Evolutionary conservation across 2,888 invertebrate species (phyloP), one percentile per base, ranked within the genome.

Genomic region (Gerris lacustris): DNA sequence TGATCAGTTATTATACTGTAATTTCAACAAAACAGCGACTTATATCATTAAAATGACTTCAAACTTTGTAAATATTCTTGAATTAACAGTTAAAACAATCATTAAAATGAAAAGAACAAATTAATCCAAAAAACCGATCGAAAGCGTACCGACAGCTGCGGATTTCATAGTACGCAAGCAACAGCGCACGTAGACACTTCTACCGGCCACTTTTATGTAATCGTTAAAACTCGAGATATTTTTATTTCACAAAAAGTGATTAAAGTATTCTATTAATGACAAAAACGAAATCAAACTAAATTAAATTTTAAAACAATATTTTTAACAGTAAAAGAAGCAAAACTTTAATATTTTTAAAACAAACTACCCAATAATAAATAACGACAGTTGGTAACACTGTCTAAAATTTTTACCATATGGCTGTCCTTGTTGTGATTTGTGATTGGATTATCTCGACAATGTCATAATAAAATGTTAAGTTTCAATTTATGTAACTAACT

Each of bases 401-500:
- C 9, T 11, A 55, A 11, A 11, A 55, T 2, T 63, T 45, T 45
- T 31, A 66, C 15, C 45, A 63, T 63, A 6, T 17, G 64, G 45
- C 44, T 66, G 45, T 45, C 62, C 31, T 63, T 18, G 63, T 63
- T 69, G 63, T 69, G 11, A 63, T 31, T 69, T 63, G 62, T 62
- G 43, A 44, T 43, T 63, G 62, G 63, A 68, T 6, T 67, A 63
- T 69, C 64, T 69, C 43, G 7, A 63, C 55, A 67, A 67, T 45
- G 6, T 70, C 44, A 47, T 55, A 47, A 43, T 66, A 67, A 43
- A 45, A 15, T 47, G n/a, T 69, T 17, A n/a, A n/a, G 7, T 15
- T 45, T 66, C 45, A 66, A 66, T 66, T 66, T 44, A n/a, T n/a
- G 7, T 43, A 66, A 43, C 44, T 66, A 15, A 43, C 66, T 66